These are phyloP conservation scores for Tricholauxania praeusta DNA, from an alignment of 2,888 invertebrate genomes.

Conservation along the genomic window DNA sequence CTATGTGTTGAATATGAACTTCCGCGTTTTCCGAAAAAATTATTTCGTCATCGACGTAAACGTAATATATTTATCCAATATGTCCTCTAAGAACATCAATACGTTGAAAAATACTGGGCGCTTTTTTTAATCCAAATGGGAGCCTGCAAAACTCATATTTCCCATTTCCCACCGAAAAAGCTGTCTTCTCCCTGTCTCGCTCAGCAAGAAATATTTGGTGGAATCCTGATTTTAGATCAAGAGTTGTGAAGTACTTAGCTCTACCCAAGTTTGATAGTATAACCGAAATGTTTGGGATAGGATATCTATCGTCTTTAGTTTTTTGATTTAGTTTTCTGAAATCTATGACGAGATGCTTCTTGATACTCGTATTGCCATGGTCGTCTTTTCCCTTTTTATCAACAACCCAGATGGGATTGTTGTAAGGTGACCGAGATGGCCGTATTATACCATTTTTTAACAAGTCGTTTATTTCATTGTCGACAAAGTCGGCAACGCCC, in stretches of 20 bases:
- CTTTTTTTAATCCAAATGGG: constrained; percentile 26
- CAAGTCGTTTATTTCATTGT: no score
- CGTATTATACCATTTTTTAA: no score
- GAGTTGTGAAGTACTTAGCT: constrained; percentile 30
- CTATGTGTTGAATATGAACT: constrained; percentile 25
- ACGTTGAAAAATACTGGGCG: constrained; percentile 39
- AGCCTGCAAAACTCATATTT: constrained; percentile 40
- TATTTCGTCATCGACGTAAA: constrained; percentile 36
- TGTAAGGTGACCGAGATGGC: no score
- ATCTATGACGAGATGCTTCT: no score
- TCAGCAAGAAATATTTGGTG: constrained; percentile 35
- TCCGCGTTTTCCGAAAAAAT: constrained; percentile 37
- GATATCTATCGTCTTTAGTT: constrained; percentile 7
- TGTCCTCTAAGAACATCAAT: constrained; percentile 34
- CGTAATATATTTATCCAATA: constrained; percentile 36
- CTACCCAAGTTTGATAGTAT: constrained; percentile 31
- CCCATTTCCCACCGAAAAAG: constrained; percentile 29
- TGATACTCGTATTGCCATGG: no score
- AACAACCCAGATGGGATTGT: no score
- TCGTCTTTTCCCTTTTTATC: no score
- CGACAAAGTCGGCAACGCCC: no score
- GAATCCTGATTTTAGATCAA: constrained; percentile 35
- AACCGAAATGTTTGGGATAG: constrained; percentile 17
- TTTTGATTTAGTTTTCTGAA: no score
- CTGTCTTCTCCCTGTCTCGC: constrained; percentile 34